Evolutionary conservation across 2,113 vertebrate genomes (phyloP), one percentile per base, ranked within the genome.

Genomic region (Balaeniceps rex): DNA sequence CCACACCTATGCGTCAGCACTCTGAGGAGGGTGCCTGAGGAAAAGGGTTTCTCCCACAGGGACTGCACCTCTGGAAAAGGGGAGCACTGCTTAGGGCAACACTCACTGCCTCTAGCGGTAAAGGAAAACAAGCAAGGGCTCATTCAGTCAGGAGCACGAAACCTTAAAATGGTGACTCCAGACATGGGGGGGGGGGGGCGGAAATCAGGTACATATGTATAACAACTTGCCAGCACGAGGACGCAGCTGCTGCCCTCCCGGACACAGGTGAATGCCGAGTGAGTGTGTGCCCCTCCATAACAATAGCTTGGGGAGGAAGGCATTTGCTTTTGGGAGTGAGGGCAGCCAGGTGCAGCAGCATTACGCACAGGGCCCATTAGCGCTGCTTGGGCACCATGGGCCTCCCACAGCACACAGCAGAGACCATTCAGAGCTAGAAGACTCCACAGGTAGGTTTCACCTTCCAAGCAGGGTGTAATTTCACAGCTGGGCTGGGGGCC

Each of bases 121-220:
- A 40, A 65, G 58, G 57, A 58, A 88, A 81, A 55, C 12, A 42
- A 80, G 23, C 0, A 0, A 61, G 12, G 36, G 26, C 47, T 81
- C 0, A 0, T 31, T 47, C 34, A 46, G 1, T 29, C 36, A 47
- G 38, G 42, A 82, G 17, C 47, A 65, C 0, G 0, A 63, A 83
- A 42, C 12, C 52, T 88, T 72, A 49, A 71, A 92, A 63, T n/a
- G 47, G 81, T 65, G 42, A 57, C 42, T 69, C 61, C 44, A 65
- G 75, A 79, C 34, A 61, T 36, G 42, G 42, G 12, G 40, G n/a
- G 21, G 46, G 31, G 85, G 68, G 51, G 36, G 36, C n/a, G 11
- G 13, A 22, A 29, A 19, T 13, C 28, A 58, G 26, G 47, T 55
- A 64, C 54, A 70, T 5, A n/a, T 25, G 38, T 16, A 12, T 19